Conservation (phyloP, 2,888 invertebrate species). For the Sepioteuthis lessoniana region DNA sequence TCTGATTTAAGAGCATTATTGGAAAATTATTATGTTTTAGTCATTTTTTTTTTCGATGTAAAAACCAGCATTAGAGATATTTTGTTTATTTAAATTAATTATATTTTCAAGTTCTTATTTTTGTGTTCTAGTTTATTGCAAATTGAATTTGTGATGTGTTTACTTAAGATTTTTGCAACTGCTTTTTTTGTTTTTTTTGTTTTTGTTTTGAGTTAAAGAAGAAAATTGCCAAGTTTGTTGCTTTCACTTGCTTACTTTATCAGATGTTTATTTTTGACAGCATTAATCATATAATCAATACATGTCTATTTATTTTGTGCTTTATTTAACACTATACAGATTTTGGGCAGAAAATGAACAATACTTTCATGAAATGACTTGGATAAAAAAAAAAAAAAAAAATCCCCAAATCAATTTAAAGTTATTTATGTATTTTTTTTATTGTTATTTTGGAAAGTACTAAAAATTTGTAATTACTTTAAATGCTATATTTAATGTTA, state of each 20-base stretch:
- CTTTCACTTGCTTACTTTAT: background rate
- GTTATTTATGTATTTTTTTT: background rate
- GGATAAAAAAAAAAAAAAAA: background rate
- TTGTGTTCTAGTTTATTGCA: background rate
- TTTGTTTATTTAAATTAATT: background rate
- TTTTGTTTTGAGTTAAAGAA: background rate
- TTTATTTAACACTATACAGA: conserved; percentile 13
- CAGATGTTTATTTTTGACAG: background rate
- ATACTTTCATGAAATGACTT: background rate
- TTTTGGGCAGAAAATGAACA: background rate
- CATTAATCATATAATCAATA: background rate
- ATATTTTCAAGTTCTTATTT: background rate
- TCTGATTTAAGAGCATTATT: background rate
- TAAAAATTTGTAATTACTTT: background rate
- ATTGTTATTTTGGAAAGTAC: background rate
- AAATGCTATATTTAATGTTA: background rate
- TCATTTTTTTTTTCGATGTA: background rate
- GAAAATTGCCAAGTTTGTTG: background rate
- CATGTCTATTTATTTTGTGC: background rate
- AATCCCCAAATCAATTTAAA: background rate
- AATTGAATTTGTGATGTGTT: background rate
- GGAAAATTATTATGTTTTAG: background rate
- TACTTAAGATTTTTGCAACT: background rate
- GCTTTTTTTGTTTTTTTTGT: too few species aligned
- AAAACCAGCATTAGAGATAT: background rate